phyloP scores from a whole-genome alignment of 2,888 invertebrate genomes.

The Xylota segnis region DNA sequence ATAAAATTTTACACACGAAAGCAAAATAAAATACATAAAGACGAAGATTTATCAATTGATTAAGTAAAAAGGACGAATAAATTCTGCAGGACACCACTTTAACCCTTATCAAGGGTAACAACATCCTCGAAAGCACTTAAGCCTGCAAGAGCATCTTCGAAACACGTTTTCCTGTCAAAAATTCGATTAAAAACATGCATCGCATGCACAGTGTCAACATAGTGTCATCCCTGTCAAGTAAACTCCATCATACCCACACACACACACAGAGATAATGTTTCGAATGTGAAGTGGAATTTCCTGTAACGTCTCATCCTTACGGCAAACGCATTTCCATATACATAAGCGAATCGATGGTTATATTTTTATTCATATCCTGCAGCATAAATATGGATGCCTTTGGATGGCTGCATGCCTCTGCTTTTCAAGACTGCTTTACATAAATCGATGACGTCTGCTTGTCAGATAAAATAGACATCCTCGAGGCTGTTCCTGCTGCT shows the following conservation, averaged over 20 bases:
- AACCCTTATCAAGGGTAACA: too few relatives aligned
- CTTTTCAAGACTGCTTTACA: slow-evolving; percentile 52
- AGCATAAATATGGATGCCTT: background rate
- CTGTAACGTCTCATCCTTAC: background rate
- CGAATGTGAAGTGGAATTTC: background rate
- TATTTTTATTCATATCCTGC: slow-evolving; percentile 51
- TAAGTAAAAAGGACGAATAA: too few relatives aligned
- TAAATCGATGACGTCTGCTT: slow-evolving; percentile 62
- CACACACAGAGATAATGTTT: background rate
- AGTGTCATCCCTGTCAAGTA: slow-evolving; percentile 6
- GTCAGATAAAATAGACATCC: slow-evolving; percentile 34
- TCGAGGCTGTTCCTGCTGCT: slow-evolving; percentile 6
- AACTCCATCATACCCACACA: background rate
- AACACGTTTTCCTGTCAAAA: background rate
- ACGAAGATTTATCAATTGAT: too few relatives aligned
- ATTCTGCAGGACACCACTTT: too few relatives aligned
- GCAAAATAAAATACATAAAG: too few relatives aligned
- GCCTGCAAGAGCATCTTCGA: too few relatives aligned
- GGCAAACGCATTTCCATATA: background rate
- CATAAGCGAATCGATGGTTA: slow-evolving; percentile 20
- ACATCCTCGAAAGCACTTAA: too few relatives aligned
- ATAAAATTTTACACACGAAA: too few relatives aligned
- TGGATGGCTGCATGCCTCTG: slow-evolving; percentile 24
- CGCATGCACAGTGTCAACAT: slow-evolving; percentile 7
- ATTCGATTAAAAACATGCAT: slow-evolving; percentile 10